Conservation (phyloP, 2,113 vertebrate genomes). For the Gasterosteus nipponicus region DNA sequence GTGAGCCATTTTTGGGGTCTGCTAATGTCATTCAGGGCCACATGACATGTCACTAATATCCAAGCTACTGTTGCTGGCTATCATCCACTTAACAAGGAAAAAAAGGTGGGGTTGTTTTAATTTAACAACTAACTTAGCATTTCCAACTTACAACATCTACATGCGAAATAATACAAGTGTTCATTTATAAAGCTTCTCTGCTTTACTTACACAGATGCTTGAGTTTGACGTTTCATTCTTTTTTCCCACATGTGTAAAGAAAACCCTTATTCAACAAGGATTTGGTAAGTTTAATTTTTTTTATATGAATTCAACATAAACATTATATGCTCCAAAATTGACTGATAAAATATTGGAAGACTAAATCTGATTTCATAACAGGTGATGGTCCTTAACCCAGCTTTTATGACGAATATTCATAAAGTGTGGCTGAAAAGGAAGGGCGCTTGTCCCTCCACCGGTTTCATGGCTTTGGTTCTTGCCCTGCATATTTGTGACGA, state of each 20-base stretch:
- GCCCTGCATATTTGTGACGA: constrained; percentile 61
- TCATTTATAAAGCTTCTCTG: too few relatives aligned
- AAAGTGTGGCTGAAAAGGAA: constrained; percentile 18
- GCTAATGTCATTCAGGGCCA: too few relatives aligned
- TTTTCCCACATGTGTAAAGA: not conserved
- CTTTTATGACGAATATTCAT: constrained; percentile 62
- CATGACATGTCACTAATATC: too few relatives aligned
- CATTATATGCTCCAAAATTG: not conserved
- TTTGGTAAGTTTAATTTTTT: constrained; percentile 51
- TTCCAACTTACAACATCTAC: too few relatives aligned
- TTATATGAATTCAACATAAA: not conserved
- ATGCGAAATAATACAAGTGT: too few relatives aligned
- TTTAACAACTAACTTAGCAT: too few relatives aligned
- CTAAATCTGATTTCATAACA: constrained; percentile 13
- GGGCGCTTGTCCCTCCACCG: constrained; percentile 47
- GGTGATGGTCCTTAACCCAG: constrained; percentile 60
- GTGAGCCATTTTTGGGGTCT: too few relatives aligned
- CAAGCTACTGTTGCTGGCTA: too few relatives aligned
- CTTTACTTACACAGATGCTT: not conserved
- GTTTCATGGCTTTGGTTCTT: constrained; percentile 54
- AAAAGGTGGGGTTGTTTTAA: too few relatives aligned
- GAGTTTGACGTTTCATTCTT: not conserved
- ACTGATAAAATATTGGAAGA: not conserved
- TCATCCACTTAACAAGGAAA: too few relatives aligned
- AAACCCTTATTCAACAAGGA: constrained; percentile 34